Percentiles rank a stretch among this genome's conserved stretches.
Conservation (phyloP, 1,140 invertebrate species). For the Macrobrachium rosenbergii region DNA sequence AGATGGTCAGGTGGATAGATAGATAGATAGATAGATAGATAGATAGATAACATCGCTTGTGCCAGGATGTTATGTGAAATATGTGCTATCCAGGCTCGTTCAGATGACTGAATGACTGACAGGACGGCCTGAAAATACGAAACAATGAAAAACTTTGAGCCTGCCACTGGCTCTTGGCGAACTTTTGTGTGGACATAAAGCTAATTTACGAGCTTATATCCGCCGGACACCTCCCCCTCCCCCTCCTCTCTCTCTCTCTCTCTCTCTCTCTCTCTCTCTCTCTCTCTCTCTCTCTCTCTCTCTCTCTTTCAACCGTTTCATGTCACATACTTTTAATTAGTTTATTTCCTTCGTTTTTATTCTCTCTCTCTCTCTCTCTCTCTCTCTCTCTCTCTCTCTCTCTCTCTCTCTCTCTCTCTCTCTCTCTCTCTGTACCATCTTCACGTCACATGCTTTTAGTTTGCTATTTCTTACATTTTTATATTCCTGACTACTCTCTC, state of each 20-base stretch:
- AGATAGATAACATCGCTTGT: too few relatives aligned
- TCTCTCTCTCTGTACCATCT: not conserved
- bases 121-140: too few relatives aligned
- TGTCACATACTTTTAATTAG: not conserved
- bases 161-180: not conserved
- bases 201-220: not conserved
- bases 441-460: too few relatives aligned
- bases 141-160: too few relatives aligned
- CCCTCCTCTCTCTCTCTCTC: not conserved
- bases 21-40: too few relatives aligned
- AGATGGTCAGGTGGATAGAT: not conserved
- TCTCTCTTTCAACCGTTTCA: not conserved
- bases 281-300: not conserved
- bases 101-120: not conserved
- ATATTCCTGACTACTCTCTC: too few relatives aligned
- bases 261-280: not conserved
- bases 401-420: constrained; percentile 6
- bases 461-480: too few relatives aligned
- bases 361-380: not conserved
- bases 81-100: not conserved
- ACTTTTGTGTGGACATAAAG: not conserved
- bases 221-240: not conserved
- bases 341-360: too few relatives aligned
- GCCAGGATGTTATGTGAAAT: too few relatives aligned
- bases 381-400: constrained; percentile 9